Evolutionary conservation across 1,140 invertebrate genomes (phyloP), one percentile per base, ranked within the genome.

Genomic region (Atta colombica): DNA sequence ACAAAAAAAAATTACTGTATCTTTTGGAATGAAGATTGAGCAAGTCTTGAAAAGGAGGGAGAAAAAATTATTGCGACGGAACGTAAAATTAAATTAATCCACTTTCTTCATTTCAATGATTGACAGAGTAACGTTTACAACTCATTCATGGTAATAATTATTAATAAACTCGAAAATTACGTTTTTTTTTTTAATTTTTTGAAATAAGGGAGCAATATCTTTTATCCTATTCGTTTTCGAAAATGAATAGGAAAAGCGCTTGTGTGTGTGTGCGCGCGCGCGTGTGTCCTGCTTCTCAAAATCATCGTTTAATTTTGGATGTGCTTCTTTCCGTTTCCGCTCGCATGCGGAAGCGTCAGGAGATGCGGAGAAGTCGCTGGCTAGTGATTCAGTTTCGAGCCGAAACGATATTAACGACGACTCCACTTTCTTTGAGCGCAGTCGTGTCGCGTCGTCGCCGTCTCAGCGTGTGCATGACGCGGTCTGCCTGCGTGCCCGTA

Each of bases 391-490:
- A 21, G 45, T 4, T 28, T 39, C 39, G 21, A 8, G n/a, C 18
- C 18, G 55, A 60, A 58, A 18, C 31, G 77, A 63, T 49, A 31
- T 68, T 55, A 68, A 68, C 65, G 61, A 66, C 63, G 31, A 25
- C 16, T 72, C 39, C 55, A 18, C 39, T 61, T 31, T 63, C 55
- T 10, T 61, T 45, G 80, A 39, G 28, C n/a, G 1, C 7, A 35
- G 39, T 18, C 51, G 66, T 49, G 12, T 12, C 51, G 35, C 49
- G n/a, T 66, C 61, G 77, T 78, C 39, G 31, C n/a, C 65, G 77
- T 80, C 51, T 77, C 90, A 88, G 71, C 45, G 75, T 63, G 66
- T 77, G 63, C 87, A 80, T 90, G 85, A 91, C 75, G 85, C 87
- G 77, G 60, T 55, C 53, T 77, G 77, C 35, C 66, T 69, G 74